Base-by-base conservation (phyloP, 2,797 vertebrate species). In the Acridotheres tristis region DNA sequence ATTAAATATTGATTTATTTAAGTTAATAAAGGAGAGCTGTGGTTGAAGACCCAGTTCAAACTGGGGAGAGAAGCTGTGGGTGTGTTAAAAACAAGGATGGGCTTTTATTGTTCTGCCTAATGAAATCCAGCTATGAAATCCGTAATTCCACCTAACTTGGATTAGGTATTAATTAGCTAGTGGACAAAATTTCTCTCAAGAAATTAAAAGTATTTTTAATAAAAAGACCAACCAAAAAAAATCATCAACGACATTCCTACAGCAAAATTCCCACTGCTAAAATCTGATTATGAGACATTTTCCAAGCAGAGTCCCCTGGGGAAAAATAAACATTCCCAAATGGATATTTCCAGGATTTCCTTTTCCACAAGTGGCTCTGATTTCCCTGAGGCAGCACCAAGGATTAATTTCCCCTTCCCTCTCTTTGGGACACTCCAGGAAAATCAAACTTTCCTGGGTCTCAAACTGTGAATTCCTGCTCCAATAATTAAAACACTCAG, bases 401-500 rank as follows among this genome's bases (percentile, higher is more conserved):
- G 26, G 55, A n/a, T 59, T 58, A 14, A 55, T 67, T 16, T 83
- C 38, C 53, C 75, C 68, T 36, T 36, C 75, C 8, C 27, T 63
- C 73, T 21, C 86, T 89, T 38, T 63, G 72, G 63, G 34, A 36
- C 21, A 21, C 40, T 88, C 55, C 32, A 12, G 58, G 47, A 17
- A 76, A 91, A 80, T 79, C 91, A 59, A 53, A 38, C 59, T 53
- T 43, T 69, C 54, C 29, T 16, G 17, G 19, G 4, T 62, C 55
- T 89, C 85, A 19, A 66, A 40, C 94, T 88, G 71, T 4, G 79
- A 88, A 85, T 95, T 53, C 82, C 79, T 89, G 40, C 72, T 57
- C 79, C 19, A 77, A 34, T 80, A 95, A 95, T 95, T 94, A 93
- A 77, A 19, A 67, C 11, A 27, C 82, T 34, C 90, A 45, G 82